A percentile compares a stretch with the other conserved stretches of the same genome.
Evolutionary conservation across 2,888 invertebrate species (phyloP).

Genomic region (Cerceris ruficornis): DNA sequence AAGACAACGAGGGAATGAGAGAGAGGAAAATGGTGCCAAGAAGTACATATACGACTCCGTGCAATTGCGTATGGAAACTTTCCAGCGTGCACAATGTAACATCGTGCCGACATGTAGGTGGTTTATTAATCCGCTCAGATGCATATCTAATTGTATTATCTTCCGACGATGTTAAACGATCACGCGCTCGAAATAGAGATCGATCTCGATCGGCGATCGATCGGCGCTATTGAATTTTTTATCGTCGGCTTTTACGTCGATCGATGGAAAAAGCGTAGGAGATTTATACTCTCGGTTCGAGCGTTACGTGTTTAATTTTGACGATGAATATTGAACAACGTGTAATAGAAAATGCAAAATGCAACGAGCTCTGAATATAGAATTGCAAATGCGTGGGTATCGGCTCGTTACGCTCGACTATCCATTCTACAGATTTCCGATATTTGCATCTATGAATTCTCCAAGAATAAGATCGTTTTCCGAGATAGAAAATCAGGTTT

Average conservation of each 20-base stretch:
- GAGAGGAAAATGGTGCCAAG: slow-evolving; percentile 54
- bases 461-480: not conserved
- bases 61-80: slow-evolving; percentile 52
- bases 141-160: slow-evolving; percentile 56
- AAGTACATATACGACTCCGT: slow-evolving; percentile 46
- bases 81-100: slow-evolving; percentile 33
- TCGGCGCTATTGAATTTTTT: slow-evolving; percentile 20
- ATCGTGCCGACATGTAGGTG: slow-evolving; percentile 42
- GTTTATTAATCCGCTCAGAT: slow-evolving; percentile 59
- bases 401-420: no score
- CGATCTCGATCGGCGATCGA: not conserved
- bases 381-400: no score
- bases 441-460: no score
- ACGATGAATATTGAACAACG: no score
- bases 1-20: not conserved
- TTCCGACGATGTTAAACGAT: slow-evolving; percentile 38
- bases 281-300: not conserved
- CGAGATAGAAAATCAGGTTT: not conserved
- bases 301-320: no score
- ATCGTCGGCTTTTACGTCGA: not conserved
- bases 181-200: slow-evolving; percentile 8
- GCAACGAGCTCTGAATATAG: no score
- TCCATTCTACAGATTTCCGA: no score
- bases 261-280: not conserved
- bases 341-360: no score